These are phyloP conservation scores for Lontra canadensis DNA, from an alignment of 2,113 vertebrate species.

Conservation along the genomic window DNA sequence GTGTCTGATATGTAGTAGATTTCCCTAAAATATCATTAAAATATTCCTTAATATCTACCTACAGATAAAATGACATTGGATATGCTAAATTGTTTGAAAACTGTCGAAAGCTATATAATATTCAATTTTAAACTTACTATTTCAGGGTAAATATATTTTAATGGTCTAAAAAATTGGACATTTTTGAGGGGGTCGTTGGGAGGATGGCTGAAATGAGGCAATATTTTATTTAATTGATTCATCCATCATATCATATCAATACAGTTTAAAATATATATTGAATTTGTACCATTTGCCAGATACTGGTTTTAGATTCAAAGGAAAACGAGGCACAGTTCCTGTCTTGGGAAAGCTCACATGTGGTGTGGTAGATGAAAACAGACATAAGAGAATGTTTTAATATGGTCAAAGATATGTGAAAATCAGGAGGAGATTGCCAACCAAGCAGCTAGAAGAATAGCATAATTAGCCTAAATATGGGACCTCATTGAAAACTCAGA, in stretches of 20 bases:
- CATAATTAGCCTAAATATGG: background rate
- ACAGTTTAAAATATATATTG: background rate
- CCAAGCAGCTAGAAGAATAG: background rate
- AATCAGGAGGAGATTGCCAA: background rate
- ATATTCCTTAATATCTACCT: background rate
- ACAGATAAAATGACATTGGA: background rate
- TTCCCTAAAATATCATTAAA: background rate
- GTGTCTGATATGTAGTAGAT: background rate
- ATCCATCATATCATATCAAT: background rate
- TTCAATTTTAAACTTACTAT: background rate
- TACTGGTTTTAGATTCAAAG: background rate
- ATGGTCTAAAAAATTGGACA: background rate
- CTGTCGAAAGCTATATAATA: background rate
- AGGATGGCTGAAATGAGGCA: background rate
- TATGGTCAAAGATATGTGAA: background rate
- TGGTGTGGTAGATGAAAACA: constrained; percentile 5
- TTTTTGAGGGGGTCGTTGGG: background rate
- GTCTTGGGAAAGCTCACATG: background rate
- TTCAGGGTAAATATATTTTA: background rate
- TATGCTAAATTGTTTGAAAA: background rate
- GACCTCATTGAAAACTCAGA: background rate
- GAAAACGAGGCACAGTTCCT: background rate
- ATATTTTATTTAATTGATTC: background rate
- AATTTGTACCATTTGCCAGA: background rate
- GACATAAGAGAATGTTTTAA: constrained; percentile 40